Evolutionary conservation across 2,797 vertebrate species (phyloP).

Genomic region (Eidolon dupreanum): DNA sequence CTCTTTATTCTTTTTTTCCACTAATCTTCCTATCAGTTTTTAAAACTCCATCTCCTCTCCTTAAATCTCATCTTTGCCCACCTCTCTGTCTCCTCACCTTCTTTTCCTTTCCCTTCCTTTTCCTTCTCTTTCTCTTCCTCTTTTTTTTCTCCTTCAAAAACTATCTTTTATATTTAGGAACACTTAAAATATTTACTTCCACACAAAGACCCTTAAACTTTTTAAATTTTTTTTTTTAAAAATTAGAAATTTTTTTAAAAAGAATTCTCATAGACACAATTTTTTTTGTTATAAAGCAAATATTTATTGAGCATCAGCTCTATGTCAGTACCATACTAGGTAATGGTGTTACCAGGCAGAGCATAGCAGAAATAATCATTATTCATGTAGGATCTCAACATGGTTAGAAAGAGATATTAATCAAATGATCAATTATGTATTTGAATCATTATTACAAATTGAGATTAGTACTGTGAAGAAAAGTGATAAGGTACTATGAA

Average conservation of each 20-base stretch:
- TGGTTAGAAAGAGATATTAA: neutral
- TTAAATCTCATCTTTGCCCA: neutral
- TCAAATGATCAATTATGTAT: neutral
- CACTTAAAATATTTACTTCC: neutral
- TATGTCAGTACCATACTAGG: neutral
- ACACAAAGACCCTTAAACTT: neutral
- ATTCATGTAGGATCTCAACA: neutral
- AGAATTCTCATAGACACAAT: neutral
- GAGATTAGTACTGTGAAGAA: neutral
- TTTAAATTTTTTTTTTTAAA: neutral
- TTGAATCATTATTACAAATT: neutral
- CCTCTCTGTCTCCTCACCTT: neutral
- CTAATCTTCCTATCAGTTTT: neutral
- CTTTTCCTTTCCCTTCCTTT: neutral
- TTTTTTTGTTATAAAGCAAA: neutral
- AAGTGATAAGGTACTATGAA: neutral
- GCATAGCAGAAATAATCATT: neutral
- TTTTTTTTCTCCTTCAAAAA: neutral
- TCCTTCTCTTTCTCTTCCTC: neutral
- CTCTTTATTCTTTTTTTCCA: neutral
- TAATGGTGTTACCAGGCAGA: neutral
- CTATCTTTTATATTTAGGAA: neutral
- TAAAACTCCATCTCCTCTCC: neutral
- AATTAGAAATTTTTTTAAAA: neutral
- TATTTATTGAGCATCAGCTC: constrained; percentile 35